Base-by-base conservation (phyloP, 2,888 invertebrate genomes). In the Andrena fulva region DNA sequence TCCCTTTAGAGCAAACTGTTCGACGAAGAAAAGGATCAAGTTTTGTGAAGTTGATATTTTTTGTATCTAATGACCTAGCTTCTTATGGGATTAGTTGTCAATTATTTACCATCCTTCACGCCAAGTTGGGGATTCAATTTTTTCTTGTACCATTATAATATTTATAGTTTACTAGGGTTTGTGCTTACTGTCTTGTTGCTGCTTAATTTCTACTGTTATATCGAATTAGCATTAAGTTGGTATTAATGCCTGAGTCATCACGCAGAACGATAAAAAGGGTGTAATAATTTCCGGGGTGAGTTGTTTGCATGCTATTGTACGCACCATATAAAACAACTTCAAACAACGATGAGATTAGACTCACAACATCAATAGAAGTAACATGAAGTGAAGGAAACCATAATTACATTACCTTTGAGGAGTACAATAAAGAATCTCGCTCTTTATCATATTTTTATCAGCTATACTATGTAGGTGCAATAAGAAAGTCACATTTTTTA, bases 361-460 rank as follows among this genome's bases (percentile, higher is more conserved):
- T 31, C 24, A 80, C 82, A 71, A 82, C 70, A 81, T 66, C 54
- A n/a, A 79, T 24, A 56, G 35, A 54, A 50, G 20, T 27, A 64
- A 31, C 50, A 50, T 1, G 29, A 29, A 48, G 33, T 29, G 50
- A 6, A 20, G 12, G 29, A 52, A 33, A 8, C n/a, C 35, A 27
- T 4, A 56, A 42, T 20, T 56, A 62, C 66, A 24, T 78, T 80
- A 80, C 54, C 66, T 80, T 78, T 7, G 5, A 59, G 8, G 20
- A 33, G 10, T 42, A 42, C 42, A 5, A 16, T 42, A 42, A 16
- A 42, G 42, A 16, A 42, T 16, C 5, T 5, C 16, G 12, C 12
- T 42, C 12, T 42, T 42, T 42, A 42, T 42, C 42, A 42, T 12
- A 42, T 12, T 42, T 42, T 12, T 42, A 42, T 42, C 42, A 42